Evolutionary conservation across 2,888 invertebrate species (phyloP).

Genomic region (Pachycephus smyrnensis): DNA sequence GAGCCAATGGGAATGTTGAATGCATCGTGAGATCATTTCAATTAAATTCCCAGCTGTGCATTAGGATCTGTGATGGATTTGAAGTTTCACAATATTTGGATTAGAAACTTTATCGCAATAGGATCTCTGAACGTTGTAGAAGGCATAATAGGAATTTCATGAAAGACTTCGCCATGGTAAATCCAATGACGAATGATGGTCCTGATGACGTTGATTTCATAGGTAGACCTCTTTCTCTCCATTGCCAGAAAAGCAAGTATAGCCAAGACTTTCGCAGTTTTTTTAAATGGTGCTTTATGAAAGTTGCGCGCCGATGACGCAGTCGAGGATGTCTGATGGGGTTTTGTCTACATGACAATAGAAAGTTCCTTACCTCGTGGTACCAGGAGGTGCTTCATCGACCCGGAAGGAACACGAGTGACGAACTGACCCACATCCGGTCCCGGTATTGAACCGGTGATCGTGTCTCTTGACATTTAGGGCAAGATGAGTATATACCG

Average conservation of each 20-base stretch:
- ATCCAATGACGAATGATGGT: not conserved
- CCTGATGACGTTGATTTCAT: not conserved
- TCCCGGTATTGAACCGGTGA: slow-evolving; percentile 8
- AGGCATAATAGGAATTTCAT: not conserved
- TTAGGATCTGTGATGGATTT: not conserved
- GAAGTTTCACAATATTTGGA: not conserved
- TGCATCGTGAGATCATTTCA: not conserved
- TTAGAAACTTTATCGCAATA: not conserved
- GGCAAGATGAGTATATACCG: not conserved
- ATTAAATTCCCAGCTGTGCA: not conserved
- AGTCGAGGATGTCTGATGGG: slow-evolving; percentile 23
- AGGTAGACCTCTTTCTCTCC: not conserved
- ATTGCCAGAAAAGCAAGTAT: not conserved
- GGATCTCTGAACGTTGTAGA: not conserved
- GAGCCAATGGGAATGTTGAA: not conserved
- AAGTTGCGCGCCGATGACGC: slow-evolving; percentile 23
- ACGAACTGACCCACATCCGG: slow-evolving; percentile 60
- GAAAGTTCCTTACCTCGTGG: slow-evolving; percentile 48
- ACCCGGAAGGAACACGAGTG: slow-evolving; percentile 61
- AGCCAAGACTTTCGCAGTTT: not conserved
- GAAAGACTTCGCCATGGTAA: not conserved
- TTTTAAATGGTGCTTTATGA: slow-evolving; percentile 14
- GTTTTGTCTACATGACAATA: slow-evolving; percentile 46
- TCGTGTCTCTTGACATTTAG: slow-evolving; percentile 4
- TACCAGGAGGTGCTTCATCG: slow-evolving; percentile 36